Base-by-base conservation (phyloP, 2,888 invertebrate genomes). In the Erannis defoliaria region DNA sequence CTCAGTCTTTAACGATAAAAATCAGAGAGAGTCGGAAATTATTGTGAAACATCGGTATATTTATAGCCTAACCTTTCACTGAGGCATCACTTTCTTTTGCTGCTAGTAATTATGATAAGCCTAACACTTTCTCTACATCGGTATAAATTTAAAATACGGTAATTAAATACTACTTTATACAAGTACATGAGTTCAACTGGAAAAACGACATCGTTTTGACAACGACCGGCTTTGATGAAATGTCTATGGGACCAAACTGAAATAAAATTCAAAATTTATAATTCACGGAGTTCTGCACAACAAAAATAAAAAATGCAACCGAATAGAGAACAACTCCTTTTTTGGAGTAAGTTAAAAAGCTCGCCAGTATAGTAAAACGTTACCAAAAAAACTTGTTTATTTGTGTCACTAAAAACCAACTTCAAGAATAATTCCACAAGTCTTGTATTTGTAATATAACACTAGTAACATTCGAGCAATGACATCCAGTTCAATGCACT, bases 401-500 rank as follows among this genome's bases (percentile, higher is more conserved):
- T n/a, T n/a, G n/a, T n/a, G n/a, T n/a, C n/a, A n/a, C n/a, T n/a
- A n/a, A n/a, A n/a, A n/a, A n/a, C n/a, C n/a, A n/a, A n/a, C n/a
- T n/a, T n/a, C n/a, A n/a, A n/a, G n/a, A n/a, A n/a, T n/a, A 21
- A 23, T n/a, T 19, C 23, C 19, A 43, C 10, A 35, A 12, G 12
- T 16, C 1, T 8, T 12, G 33, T 19, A 31, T 2, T 21, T 9
- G 0, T n/a, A n/a, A n/a, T n/a, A n/a, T n/a, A 43, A 53, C 12
- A 51, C 45, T 45, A 45, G 45, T 58, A 38, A 19, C 19, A n/a
- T 51, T 58, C 3, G 69, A 73, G 66, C 70, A 43, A 60, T 62
- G 66, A 58, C 64, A 69, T 69, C 61, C 70, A 72, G 80, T 78
- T 81, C 83, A 80, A 74, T 78, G 83, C 78, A 76, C 82, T 78